Evolutionary conservation across 2,113 vertebrate species (phyloP).

Genomic region (Lycocorax pyrrhopterus): DNA sequence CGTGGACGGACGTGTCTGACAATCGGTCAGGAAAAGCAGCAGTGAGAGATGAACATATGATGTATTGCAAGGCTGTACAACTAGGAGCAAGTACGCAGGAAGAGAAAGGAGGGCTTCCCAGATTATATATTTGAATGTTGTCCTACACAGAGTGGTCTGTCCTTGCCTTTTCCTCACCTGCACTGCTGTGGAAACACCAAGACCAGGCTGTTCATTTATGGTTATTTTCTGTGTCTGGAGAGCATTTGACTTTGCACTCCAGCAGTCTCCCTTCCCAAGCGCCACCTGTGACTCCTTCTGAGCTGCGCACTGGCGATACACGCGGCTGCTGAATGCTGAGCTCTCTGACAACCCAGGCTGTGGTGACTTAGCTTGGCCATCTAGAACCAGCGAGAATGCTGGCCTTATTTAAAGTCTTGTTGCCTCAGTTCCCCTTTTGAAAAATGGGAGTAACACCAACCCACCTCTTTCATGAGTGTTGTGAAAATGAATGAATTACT

Average conservation of each 20-base stretch:
- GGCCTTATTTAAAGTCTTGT: not conserved
- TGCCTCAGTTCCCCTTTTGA: conserved; percentile 32
- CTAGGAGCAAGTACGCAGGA: not conserved
- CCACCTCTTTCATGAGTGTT: conserved; percentile 1
- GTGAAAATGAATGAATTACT: conserved; percentile 63
- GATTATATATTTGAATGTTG: not conserved
- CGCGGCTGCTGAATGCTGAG: fast-evolving
- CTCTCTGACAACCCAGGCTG: not conserved
- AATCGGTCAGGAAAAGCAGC: not conserved
- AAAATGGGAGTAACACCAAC: conserved; percentile 9
- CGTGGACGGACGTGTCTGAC: not conserved
- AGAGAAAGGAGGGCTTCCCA: not conserved
- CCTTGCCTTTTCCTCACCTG: not conserved
- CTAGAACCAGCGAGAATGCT: not conserved
- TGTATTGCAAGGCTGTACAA: not conserved
- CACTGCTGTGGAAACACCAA: not conserved
- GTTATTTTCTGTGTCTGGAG: not conserved
- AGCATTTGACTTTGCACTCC: not conserved
- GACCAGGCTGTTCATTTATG: not conserved
- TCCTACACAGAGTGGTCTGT: not conserved
- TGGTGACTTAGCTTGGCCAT: not conserved
- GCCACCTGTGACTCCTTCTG: not conserved
- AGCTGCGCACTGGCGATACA: fast-evolving
- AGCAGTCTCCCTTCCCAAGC: not conserved
- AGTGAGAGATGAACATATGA: not conserved